Evolutionary conservation across 2,888 invertebrate genomes (phyloP).

Genomic region (Brachycybe producta): DNA sequence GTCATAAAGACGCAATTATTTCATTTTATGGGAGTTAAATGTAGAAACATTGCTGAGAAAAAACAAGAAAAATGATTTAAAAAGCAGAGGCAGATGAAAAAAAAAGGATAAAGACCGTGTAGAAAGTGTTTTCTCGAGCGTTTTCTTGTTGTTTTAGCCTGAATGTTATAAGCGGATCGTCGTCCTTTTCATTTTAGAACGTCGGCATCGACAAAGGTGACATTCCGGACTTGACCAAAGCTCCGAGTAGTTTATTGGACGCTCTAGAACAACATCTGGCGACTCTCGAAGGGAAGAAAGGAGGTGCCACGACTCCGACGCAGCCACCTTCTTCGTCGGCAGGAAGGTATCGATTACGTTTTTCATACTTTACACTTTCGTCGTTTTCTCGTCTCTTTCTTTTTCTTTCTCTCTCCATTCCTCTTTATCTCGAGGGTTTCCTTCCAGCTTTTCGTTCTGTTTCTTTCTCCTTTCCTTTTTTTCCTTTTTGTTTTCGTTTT

Average conservation of each 20-base stretch:
- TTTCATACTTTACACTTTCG: constrained; percentile 14
- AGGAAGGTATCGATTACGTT: constrained; percentile 43
- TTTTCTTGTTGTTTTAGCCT: too few relatives aligned
- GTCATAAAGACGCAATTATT: too few relatives aligned
- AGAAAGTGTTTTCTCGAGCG: too few relatives aligned
- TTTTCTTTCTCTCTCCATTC: constrained; percentile 22
- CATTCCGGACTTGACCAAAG: constrained; percentile 95
- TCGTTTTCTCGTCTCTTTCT: constrained; percentile 16
- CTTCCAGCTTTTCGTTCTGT: constrained; percentile 20
- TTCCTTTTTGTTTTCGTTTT: constrained; percentile 15
- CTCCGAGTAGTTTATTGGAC: constrained; percentile 90
- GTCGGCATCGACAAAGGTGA: constrained; percentile 98
- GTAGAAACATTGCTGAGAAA: too few relatives aligned
- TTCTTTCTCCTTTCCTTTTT: constrained; percentile 16
- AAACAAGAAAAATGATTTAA: too few relatives aligned
- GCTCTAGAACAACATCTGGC: constrained; percentile 92
- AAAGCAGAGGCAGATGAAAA: too few relatives aligned
- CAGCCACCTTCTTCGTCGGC: constrained; percentile 9
- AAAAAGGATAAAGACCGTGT: too few relatives aligned
- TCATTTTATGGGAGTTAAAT: too few relatives aligned
- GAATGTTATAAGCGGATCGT: too few relatives aligned
- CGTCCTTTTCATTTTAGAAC: constrained; percentile 44
- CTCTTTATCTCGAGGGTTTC: constrained; percentile 8
- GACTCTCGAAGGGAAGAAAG: constrained; percentile 79
- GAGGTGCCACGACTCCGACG: constrained; percentile 38